These are phyloP conservation scores for Amphiura filiformis DNA, from an alignment of 35 echinoderm and acorn worm genomes.

Conservation along the genomic window DNA sequence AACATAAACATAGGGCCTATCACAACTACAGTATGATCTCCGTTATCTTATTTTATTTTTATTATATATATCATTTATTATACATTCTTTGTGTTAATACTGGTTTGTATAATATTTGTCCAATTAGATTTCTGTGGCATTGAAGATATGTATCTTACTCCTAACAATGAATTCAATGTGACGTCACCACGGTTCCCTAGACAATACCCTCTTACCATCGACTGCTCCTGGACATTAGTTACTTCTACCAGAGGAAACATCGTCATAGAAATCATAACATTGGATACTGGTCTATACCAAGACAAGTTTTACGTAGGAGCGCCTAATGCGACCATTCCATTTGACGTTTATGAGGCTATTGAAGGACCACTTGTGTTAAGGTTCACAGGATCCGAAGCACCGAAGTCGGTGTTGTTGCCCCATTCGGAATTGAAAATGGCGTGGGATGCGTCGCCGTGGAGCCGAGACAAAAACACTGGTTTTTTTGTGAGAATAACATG, in stretches of 20 bases:
- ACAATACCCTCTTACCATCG: neutral
- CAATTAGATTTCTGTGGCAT: slow-evolving; percentile 3
- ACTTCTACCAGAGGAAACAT: neutral
- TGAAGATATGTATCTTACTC: neutral
- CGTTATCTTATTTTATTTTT: neutral
- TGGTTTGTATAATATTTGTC: too few species aligned
- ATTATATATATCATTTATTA: too few species aligned
- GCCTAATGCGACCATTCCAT: neutral
- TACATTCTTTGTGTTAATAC: too few species aligned
- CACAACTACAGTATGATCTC: neutral
- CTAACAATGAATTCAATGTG: neutral
- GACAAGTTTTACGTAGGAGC: neutral
- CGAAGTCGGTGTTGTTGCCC: neutral
- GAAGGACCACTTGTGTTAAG: neutral
- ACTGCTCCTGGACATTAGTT: neutral
- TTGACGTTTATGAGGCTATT: neutral
- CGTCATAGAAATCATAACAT: neutral
- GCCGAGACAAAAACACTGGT: too few species aligned
- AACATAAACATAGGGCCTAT: neutral
- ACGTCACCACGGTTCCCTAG: neutral
- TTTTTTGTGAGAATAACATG: too few species aligned
- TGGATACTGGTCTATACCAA: neutral
- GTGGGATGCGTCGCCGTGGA: neutral
- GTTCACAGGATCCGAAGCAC: neutral
- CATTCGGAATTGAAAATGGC: neutral